Conservation (phyloP, 2,888 invertebrate species). For the Xestoiulus laeticollis region DNA sequence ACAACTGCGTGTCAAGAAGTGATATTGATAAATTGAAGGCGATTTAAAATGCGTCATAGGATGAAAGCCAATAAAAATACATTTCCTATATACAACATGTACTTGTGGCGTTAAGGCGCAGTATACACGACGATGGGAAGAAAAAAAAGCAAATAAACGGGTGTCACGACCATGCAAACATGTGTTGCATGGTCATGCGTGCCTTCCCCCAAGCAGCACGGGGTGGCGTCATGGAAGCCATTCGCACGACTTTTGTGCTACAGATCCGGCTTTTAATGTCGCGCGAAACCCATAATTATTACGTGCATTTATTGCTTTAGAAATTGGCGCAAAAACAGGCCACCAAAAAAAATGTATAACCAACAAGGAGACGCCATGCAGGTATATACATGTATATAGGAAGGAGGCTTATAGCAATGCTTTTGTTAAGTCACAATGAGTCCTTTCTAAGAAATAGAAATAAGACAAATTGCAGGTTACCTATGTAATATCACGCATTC, state of each 20-base stretch:
- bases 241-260: not conserved
- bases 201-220: too few species aligned
- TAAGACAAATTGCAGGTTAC: not conserved
- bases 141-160: not conserved
- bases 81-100: too few species aligned
- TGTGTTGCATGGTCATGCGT: not conserved
- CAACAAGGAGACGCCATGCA: not conserved
- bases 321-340: conserved; percentile 1
- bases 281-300: not conserved
- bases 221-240: not conserved
- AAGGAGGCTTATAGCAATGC: not conserved
- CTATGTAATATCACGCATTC: not conserved
- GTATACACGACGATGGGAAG: too few species aligned
- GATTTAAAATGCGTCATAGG: not conserved
- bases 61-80: not conserved
- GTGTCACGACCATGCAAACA: too few species aligned
- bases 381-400: too few species aligned
- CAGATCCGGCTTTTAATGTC: conserved; percentile 8
- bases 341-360: not conserved
- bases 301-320: not conserved
- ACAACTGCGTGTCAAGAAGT: not conserved
- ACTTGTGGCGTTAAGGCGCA: too few species aligned
- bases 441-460: not conserved
- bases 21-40: not conserved
- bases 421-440: not conserved